Conservation (phyloP, 2,113 vertebrate genomes). For the Tamias sibiricus region DNA sequence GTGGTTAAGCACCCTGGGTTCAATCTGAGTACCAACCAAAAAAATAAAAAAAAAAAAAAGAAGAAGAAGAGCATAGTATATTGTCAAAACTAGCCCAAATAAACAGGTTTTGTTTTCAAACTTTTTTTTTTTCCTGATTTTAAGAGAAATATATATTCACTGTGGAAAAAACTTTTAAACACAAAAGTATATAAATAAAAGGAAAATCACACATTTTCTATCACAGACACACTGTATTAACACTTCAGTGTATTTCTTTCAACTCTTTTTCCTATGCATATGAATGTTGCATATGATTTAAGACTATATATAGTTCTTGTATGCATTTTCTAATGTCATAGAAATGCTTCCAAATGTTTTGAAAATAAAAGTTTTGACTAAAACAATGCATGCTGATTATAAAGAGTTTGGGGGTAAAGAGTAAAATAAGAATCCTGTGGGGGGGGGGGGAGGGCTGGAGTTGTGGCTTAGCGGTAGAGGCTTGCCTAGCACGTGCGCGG, state of each 20-base stretch:
- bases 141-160: conserved; percentile 3
- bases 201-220: conserved; percentile 39
- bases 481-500: too few relatives aligned
- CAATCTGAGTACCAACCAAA: too few relatives aligned
- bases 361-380: conserved; percentile 54
- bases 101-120: conserved; percentile 31
- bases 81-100: conserved; percentile 8
- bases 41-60: neutral
- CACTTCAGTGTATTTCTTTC: conserved; percentile 37
- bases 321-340: neutral
- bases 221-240: neutral
- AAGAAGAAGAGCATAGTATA: neutral
- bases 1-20: too few relatives aligned
- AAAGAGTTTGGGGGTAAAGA: neutral
- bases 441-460: too few relatives aligned
- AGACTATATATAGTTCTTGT: neutral
- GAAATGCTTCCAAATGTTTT: conserved; percentile 37
- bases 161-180: conserved; percentile 6
- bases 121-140: neutral
- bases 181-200: conserved; percentile 44
- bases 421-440: conserved; percentile 35
- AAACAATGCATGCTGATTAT: conserved; percentile 33
- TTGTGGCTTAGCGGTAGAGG: too few relatives aligned
- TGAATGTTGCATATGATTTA: neutral
- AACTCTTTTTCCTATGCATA: neutral